Evolutionary conservation across 2,797 vertebrate species (phyloP).

Genomic region (Ispidina lecontei): DNA sequence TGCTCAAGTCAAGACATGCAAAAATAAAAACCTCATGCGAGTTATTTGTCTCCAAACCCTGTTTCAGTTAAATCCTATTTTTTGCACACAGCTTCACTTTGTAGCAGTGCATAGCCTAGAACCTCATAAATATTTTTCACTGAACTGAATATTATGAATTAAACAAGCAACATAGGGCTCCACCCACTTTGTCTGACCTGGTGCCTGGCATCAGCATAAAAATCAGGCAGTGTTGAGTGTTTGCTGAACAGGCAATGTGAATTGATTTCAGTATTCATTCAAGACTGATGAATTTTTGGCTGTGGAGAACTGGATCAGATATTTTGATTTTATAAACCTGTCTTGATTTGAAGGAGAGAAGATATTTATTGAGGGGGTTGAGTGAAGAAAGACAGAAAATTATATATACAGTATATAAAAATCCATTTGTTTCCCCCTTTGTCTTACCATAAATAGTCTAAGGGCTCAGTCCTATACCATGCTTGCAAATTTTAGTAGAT

Average conservation of each 20-base stretch:
- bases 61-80: background rate
- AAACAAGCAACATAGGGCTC: background rate
- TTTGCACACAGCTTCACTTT: background rate
- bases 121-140: background rate
- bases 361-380: background rate
- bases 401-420: background rate
- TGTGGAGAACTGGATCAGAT: background rate
- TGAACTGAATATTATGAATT: background rate
- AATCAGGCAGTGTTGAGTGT: background rate
- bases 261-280: background rate
- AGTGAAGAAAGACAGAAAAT: background rate
- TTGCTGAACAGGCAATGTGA: background rate
- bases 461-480: background rate
- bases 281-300: background rate
- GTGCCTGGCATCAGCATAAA: background rate
- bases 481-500: background rate
- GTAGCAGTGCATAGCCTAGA: background rate
- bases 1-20: background rate
- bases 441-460: background rate
- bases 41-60: background rate
- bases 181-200: background rate
- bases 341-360: background rate
- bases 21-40: background rate
- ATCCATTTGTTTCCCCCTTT: background rate
- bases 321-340: background rate